Base-by-base conservation (phyloP, 2,888 invertebrate genomes). In the Lasioglossum figueresi region DNA sequence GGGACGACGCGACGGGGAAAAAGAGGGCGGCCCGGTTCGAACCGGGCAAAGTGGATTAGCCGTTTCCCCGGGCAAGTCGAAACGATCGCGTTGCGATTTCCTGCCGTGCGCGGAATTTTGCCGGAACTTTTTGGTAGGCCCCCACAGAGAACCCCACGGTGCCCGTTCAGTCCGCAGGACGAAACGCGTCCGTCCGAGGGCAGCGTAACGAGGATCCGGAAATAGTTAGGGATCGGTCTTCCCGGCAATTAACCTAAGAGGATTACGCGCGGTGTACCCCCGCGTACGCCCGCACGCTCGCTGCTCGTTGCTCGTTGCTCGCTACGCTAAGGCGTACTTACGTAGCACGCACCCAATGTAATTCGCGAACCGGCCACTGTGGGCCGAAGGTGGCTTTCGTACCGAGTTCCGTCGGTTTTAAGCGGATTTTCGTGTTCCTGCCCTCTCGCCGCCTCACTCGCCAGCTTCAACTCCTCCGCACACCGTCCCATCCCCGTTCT, bases 181-280 rank as follows among this genome's bases (percentile, higher is more conserved):
- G 66, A 23, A 66, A 34, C 59, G 14, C 34, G 31, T 19, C 19
- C 34, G 66, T 66, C 66, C 34, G 19, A 66, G 70, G 4, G 48
- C 40, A 8, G 0, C 43, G 81, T 59, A 81, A 85, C 76, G 85
- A 72, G 79, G 75, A 74, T 80, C 72, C 83, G 83, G 81, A 85
- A 89, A 80, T 82, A 70, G 68, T 48, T 34, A 78, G 74, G 90
- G 84, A 83, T 88, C 86, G 79, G 83, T 85, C 82, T 87, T 87
- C 83, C 88, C 70, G 82, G 80, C 83, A 88, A 90, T 90, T 90
- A 90, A 88, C 84, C 81, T 88, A 87, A 90, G 87, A 90, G 90
- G 89, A 90, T 90, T 90, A 90, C 75, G 72, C 79, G 77, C 63
- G 82, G 82, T 68, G 52, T 48, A 74, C 73, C 76, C 80, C 77